These are phyloP conservation scores for Australoheros facetus DNA, from an alignment of 2,797 vertebrate species.

Conservation along the genomic window DNA sequence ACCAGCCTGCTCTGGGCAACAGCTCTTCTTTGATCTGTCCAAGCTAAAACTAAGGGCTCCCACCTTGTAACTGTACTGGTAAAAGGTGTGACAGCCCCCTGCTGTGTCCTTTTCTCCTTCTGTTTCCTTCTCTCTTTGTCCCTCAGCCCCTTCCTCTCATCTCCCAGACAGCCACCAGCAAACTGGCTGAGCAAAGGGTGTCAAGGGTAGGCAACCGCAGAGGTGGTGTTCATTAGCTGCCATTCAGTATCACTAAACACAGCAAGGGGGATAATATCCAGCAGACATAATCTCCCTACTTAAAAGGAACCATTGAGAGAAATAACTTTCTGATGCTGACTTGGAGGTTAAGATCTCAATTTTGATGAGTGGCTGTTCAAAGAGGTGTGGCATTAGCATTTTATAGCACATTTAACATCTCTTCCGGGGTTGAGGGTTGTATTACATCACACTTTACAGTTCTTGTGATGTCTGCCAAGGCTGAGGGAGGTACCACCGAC, in stretches of 20 bases:
- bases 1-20: conserved; percentile 6
- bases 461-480: conserved; percentile 20
- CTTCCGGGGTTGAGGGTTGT: conserved; percentile 9
- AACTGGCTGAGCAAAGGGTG: conserved; percentile 40
- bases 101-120: conserved; percentile 60
- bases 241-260: conserved; percentile 68
- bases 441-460: conserved; percentile 23
- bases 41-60: conserved; percentile 42
- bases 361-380: conserved; percentile 50
- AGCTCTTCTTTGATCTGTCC: conserved; percentile 57
- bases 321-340: conserved; percentile 40
- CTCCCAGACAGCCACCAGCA: conserved; percentile 66
- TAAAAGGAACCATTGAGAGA: conserved; percentile 38
- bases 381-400: conserved; percentile 10
- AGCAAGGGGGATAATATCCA: conserved; percentile 63
- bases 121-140: conserved; percentile 34
- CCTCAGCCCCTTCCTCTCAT: conserved; percentile 50
- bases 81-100: conserved; percentile 65
- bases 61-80: conserved; percentile 39
- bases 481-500: background rate
- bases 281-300: conserved; percentile 39
- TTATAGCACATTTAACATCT: conserved; percentile 46
- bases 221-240: conserved; percentile 68
- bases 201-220: conserved; percentile 34
- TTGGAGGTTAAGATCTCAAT: conserved; percentile 57